Percentiles rank a stretch among this genome's conserved stretches.
Evolutionary conservation across 2,888 invertebrate genomes (phyloP).

Genomic region (Caenorhabditis virilis): DNA sequence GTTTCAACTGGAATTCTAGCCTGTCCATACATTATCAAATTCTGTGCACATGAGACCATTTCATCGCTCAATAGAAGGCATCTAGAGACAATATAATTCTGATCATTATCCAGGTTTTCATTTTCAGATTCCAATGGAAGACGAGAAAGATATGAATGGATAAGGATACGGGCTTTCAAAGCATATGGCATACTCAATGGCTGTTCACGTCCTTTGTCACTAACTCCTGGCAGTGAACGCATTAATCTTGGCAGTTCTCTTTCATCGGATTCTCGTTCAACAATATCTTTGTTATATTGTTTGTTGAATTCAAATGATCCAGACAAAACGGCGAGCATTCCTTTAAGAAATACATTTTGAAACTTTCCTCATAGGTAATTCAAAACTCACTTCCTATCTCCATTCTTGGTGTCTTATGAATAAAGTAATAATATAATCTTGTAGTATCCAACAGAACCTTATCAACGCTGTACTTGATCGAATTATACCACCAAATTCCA

Average conservation of each 20-base stretch:
- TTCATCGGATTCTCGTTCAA: constrained; percentile 89
- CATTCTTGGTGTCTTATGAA: constrained; percentile 94
- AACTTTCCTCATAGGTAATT: constrained; percentile 4
- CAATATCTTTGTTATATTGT: constrained; percentile 88
- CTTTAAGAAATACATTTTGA: constrained; percentile 56
- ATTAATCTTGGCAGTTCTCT: constrained; percentile 88
- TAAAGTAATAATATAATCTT: constrained; percentile 91
- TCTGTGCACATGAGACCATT: constrained; percentile 76
- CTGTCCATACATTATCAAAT: constrained; percentile 20
- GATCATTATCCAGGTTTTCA: constrained; percentile 39
- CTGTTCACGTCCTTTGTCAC: constrained; percentile 93
- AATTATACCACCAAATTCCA: constrained; percentile 98
- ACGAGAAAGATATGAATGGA: constrained; percentile 94
- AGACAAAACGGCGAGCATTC: constrained; percentile 90
- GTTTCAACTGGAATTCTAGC: constrained; percentile 47
- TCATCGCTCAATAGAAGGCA: constrained; percentile 92
- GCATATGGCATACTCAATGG: constrained; percentile 79
- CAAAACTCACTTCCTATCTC: constrained; percentile 80
- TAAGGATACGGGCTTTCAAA: constrained; percentile 79
- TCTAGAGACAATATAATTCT: constrained; percentile 69
- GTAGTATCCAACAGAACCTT: constrained; percentile 92
- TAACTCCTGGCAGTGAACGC: constrained; percentile 83
- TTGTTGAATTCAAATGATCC: constrained; percentile 95
- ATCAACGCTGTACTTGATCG: constrained; percentile 94
- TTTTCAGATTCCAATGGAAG: constrained; percentile 70